phyloP scores from a whole-genome alignment of 1,140 invertebrate genomes.

The Lasioglossum albipes region DNA sequence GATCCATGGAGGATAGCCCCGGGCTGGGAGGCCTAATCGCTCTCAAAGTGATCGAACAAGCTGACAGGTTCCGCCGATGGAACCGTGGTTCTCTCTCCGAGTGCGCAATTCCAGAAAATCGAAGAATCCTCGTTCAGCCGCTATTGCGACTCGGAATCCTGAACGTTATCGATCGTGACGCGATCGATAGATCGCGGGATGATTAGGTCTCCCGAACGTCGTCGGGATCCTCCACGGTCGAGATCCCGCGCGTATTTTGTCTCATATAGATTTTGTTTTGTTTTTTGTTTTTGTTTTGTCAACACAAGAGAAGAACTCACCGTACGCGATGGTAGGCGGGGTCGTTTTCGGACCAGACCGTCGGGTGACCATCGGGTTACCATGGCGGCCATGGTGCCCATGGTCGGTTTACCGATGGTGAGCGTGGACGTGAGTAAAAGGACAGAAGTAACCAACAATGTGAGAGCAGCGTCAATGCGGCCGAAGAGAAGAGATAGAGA shows the following conservation, averaged over 20 bases:
- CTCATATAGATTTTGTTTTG: too few relatives aligned
- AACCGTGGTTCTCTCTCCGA: too few relatives aligned
- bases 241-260: slow-evolving; percentile 65
- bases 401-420: slow-evolving; percentile 71
- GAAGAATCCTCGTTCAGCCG: not conserved
- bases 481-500: slow-evolving; percentile 65
- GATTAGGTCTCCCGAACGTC: not conserved
- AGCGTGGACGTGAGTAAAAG: slow-evolving; percentile 77
- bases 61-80: not conserved
- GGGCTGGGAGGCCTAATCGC: slow-evolving; percentile 14
- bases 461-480: slow-evolving; percentile 79
- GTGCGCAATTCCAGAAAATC: not conserved
- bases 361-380: slow-evolving; percentile 73
- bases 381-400: slow-evolving; percentile 70
- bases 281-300: slow-evolving; percentile 3
- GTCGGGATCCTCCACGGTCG: slow-evolving; percentile 26
- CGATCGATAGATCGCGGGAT: too few relatives aligned
- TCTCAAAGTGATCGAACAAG: not conserved
- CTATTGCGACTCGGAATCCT: too few relatives aligned
- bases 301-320: slow-evolving; percentile 77
- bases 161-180: too few relatives aligned
- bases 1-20: slow-evolving; percentile 45
- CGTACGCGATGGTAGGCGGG: slow-evolving; percentile 78
- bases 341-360: slow-evolving; percentile 74
- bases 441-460: slow-evolving; percentile 81